Base-by-base conservation (phyloP, 2,888 invertebrate genomes). In the Drosophila antonietae region DNA sequence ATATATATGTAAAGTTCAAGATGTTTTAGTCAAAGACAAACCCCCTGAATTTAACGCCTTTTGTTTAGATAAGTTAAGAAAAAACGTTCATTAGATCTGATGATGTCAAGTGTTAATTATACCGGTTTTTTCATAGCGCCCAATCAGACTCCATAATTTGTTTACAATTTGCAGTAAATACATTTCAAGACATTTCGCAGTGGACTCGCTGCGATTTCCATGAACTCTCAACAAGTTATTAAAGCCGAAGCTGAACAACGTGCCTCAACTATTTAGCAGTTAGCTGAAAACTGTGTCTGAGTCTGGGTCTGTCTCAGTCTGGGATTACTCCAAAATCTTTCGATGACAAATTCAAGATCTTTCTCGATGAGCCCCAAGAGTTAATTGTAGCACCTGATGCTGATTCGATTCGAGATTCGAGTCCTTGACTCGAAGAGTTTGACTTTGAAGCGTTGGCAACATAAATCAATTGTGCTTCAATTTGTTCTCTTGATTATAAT, bases 371-470 rank as follows among this genome's bases (percentile, higher is more conserved):
- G 37, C 14, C 33, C 35, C 20, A 1, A 56, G 46, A 15, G 37
- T 2, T 10, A 37, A 37, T 37, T 37, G 23, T 12, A 20, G 20
- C 52, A 67, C 55, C 55, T 49, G 37, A 28, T 41, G 28, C 5
- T n/a, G 6, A 37, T 33, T 52, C 39, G 7, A 51, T 12, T 6
- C 3, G 51, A 35, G 2, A 35, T 35, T 18, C n/a, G 51, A 46
- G n/a, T 60, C 71, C 68, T 78, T 81, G 81, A 83, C 57, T 83
- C 60, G 33, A 59, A 2, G 10, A 49, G 55, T 60, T 72, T 58
- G 43, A 55, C 56, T 62, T 43, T 59, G 56, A 63, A 62, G 33
- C 18, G 52, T 47, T 47, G 65, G 49, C 64, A 33, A n/a, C 53
- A 60, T 71, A 47, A 66, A 59, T 72, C 59, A 71, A 70, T 71